These are phyloP conservation scores for Exephanes ischioxanthus DNA, from an alignment of 2,888 invertebrate genomes.

Conservation along the genomic window DNA sequence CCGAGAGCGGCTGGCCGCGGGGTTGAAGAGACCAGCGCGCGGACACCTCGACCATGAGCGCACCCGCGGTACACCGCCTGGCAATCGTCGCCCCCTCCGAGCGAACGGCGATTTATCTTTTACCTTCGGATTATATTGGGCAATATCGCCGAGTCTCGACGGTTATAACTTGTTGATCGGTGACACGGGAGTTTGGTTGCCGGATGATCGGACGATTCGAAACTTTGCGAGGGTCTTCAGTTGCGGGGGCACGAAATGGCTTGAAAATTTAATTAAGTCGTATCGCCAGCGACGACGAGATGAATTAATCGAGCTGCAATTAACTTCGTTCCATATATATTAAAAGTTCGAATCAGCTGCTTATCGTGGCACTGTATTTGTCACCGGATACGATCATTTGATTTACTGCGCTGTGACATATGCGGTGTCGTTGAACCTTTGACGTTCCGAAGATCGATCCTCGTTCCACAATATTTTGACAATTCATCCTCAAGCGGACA, in stretches of 20 bases:
- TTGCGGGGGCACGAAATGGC: neutral
- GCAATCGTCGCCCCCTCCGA: neutral
- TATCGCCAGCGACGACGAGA: constrained; percentile 10
- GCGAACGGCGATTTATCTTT: constrained; percentile 66
- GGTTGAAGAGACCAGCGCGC: constrained; percentile 35
- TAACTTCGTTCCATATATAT: constrained; percentile 31
- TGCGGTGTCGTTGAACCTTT: constrained; percentile 21
- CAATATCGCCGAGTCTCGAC: constrained; percentile 71
- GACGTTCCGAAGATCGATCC: constrained; percentile 66
- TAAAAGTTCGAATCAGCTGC: constrained; percentile 2
- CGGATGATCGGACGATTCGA: constrained; percentile 32
- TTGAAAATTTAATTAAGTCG: constrained; percentile 56
- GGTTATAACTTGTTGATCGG: constrained; percentile 80
- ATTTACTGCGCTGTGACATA: constrained; percentile 15
- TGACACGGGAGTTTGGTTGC: constrained; percentile 62
- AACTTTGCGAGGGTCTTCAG: constrained; percentile 50
- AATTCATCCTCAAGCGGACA: constrained; percentile 47
- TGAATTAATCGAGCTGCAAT: constrained; percentile 43
- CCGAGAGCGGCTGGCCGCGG: constrained; percentile 47
- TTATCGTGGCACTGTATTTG: neutral
- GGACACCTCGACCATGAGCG: constrained; percentile 34
- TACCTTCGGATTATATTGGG: constrained; percentile 75
- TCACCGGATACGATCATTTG: constrained; percentile 17
- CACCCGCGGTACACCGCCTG: constrained; percentile 7
- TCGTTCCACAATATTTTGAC: constrained; percentile 74